Evolutionary conservation across 2,113 vertebrate species (phyloP).

Genomic region (Carassius gibelio): DNA sequence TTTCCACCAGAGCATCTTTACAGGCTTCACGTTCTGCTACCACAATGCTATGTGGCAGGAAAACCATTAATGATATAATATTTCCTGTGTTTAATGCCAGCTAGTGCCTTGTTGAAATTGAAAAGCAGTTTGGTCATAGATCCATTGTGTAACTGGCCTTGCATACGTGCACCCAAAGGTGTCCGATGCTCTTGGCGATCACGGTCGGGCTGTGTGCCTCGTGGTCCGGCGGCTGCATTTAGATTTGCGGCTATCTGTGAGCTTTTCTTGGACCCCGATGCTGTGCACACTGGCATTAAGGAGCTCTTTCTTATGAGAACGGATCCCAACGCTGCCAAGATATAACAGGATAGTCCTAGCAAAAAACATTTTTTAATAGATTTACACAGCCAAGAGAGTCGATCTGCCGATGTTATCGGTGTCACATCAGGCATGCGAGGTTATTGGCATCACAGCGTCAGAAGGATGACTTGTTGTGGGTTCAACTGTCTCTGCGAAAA

Average conservation of each 20-base stretch:
- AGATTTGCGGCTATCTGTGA: slow-evolving; percentile 73
- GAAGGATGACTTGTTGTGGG: neutral
- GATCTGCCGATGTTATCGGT: neutral
- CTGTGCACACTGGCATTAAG: slow-evolving; percentile 65
- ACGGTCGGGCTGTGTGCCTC: slow-evolving; percentile 62
- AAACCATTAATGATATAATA: slow-evolving; percentile 58
- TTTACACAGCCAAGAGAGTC: neutral
- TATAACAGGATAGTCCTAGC: neutral
- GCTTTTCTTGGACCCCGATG: slow-evolving; percentile 69
- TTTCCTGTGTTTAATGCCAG: neutral
- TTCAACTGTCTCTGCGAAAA: neutral
- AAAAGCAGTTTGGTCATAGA: slow-evolving; percentile 42
- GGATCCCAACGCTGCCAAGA: neutral
- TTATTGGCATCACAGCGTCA: neutral
- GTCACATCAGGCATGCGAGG: neutral
- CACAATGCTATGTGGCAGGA: slow-evolving; percentile 52
- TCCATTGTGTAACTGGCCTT: slow-evolving; percentile 45
- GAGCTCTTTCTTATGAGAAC: slow-evolving; percentile 52
- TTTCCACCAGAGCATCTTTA: slow-evolving; percentile 1
- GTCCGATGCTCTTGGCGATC: slow-evolving; percentile 68
- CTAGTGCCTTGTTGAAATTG: slow-evolving; percentile 44
- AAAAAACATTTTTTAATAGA: neutral
- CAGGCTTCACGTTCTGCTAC: neutral
- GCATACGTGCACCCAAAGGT: slow-evolving; percentile 64
- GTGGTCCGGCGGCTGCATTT: slow-evolving; percentile 67